These are phyloP conservation scores for Halcyon badia DNA, from an alignment of 2,797 vertebrate species.

Conservation along the genomic window DNA sequence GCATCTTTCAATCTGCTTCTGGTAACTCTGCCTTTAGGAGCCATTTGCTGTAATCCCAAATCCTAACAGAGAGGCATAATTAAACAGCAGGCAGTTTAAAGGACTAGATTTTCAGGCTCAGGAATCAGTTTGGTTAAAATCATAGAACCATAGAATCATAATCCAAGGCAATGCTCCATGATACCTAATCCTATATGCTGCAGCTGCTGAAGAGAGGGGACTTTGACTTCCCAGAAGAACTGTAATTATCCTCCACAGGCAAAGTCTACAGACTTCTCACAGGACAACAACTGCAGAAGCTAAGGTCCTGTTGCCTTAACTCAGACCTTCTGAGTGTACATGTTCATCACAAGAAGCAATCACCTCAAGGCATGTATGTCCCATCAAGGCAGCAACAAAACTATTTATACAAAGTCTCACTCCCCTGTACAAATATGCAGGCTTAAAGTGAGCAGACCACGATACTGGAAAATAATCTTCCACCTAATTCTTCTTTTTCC, in stretches of 20 bases:
- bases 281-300: not conserved
- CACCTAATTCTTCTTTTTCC: not conserved
- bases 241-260: not conserved
- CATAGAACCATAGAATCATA: not conserved
- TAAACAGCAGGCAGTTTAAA: not conserved
- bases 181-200: not conserved
- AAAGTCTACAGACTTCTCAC: not conserved
- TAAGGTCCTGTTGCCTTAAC: not conserved
- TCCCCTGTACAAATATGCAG: not conserved
- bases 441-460: not conserved
- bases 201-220: not conserved
- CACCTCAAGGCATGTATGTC: not conserved
- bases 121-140: not conserved
- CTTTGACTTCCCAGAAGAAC: not conserved
- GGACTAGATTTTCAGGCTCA: constrained; percentile 1
- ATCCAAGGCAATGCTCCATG: not conserved
- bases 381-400: not conserved
- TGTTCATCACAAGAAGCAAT: not conserved
- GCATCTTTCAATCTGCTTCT: not conserved
- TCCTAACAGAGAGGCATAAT: not conserved
- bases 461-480: not conserved
- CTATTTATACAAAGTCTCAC: not conserved
- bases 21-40: not conserved
- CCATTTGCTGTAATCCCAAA: not conserved
- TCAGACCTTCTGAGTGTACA: not conserved